Base-by-base conservation (phyloP, 2,888 invertebrate species). In the Hylaea fasciaria region DNA sequence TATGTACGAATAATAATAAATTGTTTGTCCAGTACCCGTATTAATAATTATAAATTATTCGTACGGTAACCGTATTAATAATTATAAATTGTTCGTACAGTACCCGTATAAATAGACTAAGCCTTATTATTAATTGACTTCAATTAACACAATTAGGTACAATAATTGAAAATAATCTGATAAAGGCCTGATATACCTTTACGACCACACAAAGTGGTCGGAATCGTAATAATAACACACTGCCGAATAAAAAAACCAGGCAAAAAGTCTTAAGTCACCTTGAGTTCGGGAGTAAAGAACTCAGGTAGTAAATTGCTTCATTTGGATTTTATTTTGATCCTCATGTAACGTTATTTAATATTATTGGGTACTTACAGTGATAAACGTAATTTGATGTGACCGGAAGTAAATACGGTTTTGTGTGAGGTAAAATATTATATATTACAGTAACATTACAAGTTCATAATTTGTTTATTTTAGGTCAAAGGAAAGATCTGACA, bases 241-340 rank as follows among this genome's bases (percentile, higher is more conserved):
- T 75, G 78, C 78, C 64, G 68, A 79, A 80, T n/a, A n/a, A 85
- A 87, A 89, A 91, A 90, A 86, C 77, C 68, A 72, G 51, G 82
- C 85, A 90, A 92, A 91, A 91, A 91, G 79, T 80, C 72, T 58
- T 74, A 73, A 87, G 86, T 89, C 91, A 91, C 92, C 91, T 92
- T 91, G 87, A 78, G 78, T 79, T 78, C 77, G 81, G 82, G 86
- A 81, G 85, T 83, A 86, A 87, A 78, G 87, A 87, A 85, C 87
- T 84, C 91, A 92, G 91, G 92, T 91, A 91, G 90, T 86, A 81
- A 83, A 89, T 88, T 86, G 90, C 88, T 91, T 89, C 82, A 90
- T 90, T 86, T 85, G 81, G 80, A 84, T 77, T 77, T 22, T 82
- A 83, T 85, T 81, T 77, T 70, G 75, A 71, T 68, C 76, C 46